phyloP scores from a whole-genome alignment of 2,113 vertebrate species.

The Eudyptes chrysolophus region DNA sequence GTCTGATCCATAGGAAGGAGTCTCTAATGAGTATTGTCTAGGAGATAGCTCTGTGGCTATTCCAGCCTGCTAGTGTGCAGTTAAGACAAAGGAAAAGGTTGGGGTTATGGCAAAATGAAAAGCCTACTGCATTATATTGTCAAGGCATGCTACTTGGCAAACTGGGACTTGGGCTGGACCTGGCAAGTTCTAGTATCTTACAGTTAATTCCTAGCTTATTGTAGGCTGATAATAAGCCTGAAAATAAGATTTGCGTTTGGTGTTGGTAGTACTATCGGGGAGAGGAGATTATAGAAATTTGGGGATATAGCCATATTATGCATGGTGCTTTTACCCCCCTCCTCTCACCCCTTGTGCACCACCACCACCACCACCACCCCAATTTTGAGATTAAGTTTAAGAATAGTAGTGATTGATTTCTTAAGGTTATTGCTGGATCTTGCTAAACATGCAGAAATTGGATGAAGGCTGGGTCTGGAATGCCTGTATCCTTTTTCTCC shows the following conservation, averaged over 20 bases:
- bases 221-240: background rate
- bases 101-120: background rate
- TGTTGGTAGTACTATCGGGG: background rate
- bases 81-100: background rate
- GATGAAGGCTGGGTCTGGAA: background rate
- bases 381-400: background rate
- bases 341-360: too few relatives aligned
- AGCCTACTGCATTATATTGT: background rate
- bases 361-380: accelerated
- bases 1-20: background rate
- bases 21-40: background rate
- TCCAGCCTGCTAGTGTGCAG: background rate
- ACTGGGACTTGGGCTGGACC: background rate
- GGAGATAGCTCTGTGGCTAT: background rate
- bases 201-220: background rate
- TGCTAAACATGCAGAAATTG: background rate
- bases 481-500: background rate
- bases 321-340: background rate
- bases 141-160: background rate
- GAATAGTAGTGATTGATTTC: background rate
- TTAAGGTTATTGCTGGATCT: background rate
- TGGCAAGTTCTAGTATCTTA: background rate
- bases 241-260: background rate
- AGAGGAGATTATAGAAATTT: background rate
- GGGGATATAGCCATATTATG: background rate